Base-by-base conservation (phyloP, 2,113 vertebrate species). In the Seriola quinqueradiata region DNA sequence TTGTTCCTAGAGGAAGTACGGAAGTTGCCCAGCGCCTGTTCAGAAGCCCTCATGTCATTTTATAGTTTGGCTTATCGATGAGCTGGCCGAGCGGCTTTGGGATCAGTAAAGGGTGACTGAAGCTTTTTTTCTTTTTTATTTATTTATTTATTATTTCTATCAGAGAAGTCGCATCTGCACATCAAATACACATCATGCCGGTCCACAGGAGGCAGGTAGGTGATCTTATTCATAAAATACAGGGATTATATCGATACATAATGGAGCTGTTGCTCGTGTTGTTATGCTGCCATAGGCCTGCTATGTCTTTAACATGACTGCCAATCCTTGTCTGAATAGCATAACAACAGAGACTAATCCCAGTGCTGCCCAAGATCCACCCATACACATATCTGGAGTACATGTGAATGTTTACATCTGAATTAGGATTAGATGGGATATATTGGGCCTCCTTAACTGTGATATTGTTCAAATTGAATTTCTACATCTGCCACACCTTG, bases 141-240 rank as follows among this genome's bases (percentile, higher is more conserved):
- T 2, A 42, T 42, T 42, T 10, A 42, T 11, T 42, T 42, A 42
- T 42, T 42, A 2, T 38, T 8, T 38, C 38, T 38, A 42, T 57
- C 21, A 32, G 28, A 69, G 34, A 77, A 68, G 36, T 70, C 68
- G 38, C 70, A 63, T 79, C 85, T 75, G 66, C 38, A 59, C 42
- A 75, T 25, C 40, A 8, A 65, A 10, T 16, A 3, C 55, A 70
- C 83, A 83, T 67, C 82, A 94, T 94, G 93, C 42, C 66, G 0
- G 23, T 4, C 16, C 91, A 95, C 87, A 94, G 48, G 90, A 94
- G 94, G 52, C 93, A 95, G 94, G 95, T 95, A 84, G 54, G 88
- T 60, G 17, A 82, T 70, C 44, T n/a, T 55, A 12, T 21, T 34
- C 50, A 36, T 63, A 54, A 16, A 65, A 84, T 55, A 38, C 60